These are phyloP conservation scores for Halocynthia aurantium DNA, from an alignment of 23 tunicate genomes.

Conservation along the genomic window DNA sequence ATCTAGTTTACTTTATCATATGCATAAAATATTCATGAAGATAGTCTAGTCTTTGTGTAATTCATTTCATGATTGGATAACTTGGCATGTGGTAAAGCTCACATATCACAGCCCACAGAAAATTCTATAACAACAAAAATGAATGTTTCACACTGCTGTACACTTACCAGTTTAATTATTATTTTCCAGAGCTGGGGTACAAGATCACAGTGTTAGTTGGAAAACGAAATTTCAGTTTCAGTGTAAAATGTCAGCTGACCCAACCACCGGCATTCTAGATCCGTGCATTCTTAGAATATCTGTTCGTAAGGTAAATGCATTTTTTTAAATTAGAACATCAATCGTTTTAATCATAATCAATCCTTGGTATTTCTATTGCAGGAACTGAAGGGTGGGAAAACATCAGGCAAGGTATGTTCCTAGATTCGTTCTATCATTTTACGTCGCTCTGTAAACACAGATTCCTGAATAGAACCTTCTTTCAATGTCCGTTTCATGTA, in stretches of 20 bases:
- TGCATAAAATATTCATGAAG: no score
- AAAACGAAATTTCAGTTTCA: constrained; percentile 46
- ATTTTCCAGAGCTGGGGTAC: constrained; percentile 21
- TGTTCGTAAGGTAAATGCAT: constrained; percentile 35
- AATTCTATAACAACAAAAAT: no score
- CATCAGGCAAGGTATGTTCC: constrained; percentile 21
- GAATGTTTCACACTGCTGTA: no score
- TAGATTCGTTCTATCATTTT: no score
- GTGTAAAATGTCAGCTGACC: constrained; percentile 86
- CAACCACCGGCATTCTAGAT: constrained; percentile 58
- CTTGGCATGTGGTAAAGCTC: no score
- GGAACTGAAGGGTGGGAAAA: constrained; percentile 73
- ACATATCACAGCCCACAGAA: no score
- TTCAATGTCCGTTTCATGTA: no score
- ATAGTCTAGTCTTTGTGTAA: no score
- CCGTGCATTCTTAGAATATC: constrained; percentile 53
- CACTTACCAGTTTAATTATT: not conserved
- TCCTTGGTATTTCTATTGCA: not conserved
- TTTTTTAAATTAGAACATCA: not conserved
- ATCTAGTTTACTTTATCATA: no score
- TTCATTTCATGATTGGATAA: no score
- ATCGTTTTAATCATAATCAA: not conserved
- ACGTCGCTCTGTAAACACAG: no score
- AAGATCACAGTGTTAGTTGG: constrained; percentile 66
- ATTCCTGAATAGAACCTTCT: no score